phyloP scores from a whole-genome alignment of 1,140 invertebrate species.

The Lepidotrigona ventralis region DNA sequence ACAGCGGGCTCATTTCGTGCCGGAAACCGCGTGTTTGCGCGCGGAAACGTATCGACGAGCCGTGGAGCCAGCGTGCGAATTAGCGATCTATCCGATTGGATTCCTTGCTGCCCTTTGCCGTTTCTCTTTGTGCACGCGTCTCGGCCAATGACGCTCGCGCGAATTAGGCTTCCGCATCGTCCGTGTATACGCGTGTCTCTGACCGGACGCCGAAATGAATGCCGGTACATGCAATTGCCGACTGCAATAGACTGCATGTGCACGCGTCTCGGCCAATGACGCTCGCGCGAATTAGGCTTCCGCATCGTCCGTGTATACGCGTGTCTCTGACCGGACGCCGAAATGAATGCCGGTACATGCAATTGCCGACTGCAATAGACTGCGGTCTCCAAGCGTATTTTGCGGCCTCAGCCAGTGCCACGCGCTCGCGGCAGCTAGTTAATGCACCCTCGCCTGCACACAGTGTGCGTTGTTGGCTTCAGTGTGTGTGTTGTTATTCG shows the following conservation, averaged over 20 bases:
- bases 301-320: not conserved
- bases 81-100: conserved; percentile 27
- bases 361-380: conserved; percentile 32
- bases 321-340: conserved; percentile 25
- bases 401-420: not conserved
- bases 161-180: conserved; percentile 28
- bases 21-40: conserved; percentile 6
- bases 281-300: conserved; percentile 33
- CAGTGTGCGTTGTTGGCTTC: not conserved
- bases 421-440: not conserved
- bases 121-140: conserved; percentile 11
- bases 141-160: conserved; percentile 15
- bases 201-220: conserved; percentile 34
- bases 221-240: no score
- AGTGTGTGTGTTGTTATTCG: conserved; percentile 1
- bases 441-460: conserved; percentile 9
- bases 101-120: conserved; percentile 37
- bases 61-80: not conserved
- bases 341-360: conserved; percentile 33
- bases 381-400: conserved; percentile 29
- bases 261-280: conserved; percentile 17
- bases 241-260: no score
- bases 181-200: conserved; percentile 16
- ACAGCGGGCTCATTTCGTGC: not conserved
- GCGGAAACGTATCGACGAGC: conserved; percentile 3